Evolutionary conservation across 2,113 vertebrate genomes (phyloP).

Genomic region (Dipodomys spectabilis): DNA sequence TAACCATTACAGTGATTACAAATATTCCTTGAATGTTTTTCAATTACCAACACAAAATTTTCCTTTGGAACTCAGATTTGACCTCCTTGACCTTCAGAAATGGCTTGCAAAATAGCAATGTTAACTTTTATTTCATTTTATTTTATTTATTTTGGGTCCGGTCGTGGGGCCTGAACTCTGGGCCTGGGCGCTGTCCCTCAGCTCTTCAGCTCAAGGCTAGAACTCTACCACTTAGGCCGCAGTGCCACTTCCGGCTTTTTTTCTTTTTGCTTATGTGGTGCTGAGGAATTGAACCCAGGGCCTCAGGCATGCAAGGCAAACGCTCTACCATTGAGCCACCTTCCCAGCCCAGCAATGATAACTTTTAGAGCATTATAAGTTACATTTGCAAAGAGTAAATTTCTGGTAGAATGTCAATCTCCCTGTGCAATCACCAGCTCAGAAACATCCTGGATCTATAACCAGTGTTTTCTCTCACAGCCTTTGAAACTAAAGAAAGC

Average conservation of each 20-base stretch:
- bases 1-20: neutral
- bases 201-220: too few species aligned
- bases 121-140: neutral
- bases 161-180: too few species aligned
- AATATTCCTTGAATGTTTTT: conserved; percentile 41
- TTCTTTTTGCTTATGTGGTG: too few species aligned
- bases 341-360: neutral
- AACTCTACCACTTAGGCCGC: too few species aligned
- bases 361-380: neutral
- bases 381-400: neutral
- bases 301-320: too few species aligned
- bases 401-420: neutral
- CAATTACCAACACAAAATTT: conserved; percentile 34
- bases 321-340: too few species aligned
- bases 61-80: conserved; percentile 28
- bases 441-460: neutral
- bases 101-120: neutral
- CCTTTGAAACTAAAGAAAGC: neutral
- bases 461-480: neutral
- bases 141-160: too few species aligned
- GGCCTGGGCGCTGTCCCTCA: too few species aligned
- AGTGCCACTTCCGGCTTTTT: too few species aligned
- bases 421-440: neutral
- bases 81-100: neutral
- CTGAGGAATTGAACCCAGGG: too few species aligned